Evolutionary conservation across 1,140 invertebrate genomes (phyloP), one percentile per base, ranked within the genome.

Genomic region (Neuroterus valhalla): DNA sequence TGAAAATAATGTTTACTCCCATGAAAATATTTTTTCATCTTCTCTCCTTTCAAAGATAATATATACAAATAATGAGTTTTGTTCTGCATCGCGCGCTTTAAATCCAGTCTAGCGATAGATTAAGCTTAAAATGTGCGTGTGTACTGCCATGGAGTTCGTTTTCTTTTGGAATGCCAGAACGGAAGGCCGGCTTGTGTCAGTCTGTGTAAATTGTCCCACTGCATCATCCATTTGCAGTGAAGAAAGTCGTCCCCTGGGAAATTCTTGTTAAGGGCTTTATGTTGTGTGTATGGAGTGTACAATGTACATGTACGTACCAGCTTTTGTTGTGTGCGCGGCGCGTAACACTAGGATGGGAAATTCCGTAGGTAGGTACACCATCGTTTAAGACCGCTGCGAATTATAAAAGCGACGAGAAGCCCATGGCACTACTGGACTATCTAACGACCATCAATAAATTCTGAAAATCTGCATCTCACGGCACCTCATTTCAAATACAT

Each of bases 131-230:
- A 82, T 66, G 72, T 76, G 77, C 77, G 78, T 82, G 79, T 85
- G 84, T 84, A 84, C 81, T 83, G 78, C 78, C 84, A 87, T 87
- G 85, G 82, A 84, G 78, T 82, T 78, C 74, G 72, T 79, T 76
- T 75, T 81, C 81, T 78, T 81, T 81, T 81, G 81, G 75, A 85
- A 85, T 84, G 82, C 78, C 76, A 82, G 78, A 74, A 82, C 78
- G 81, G 82, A 80, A 82, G 79, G 80, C 72, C 81, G 82, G 79
- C 85, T 82, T 84, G 82, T 85, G 81, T 80, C 79, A 77, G 76
- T 82, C 79, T 82, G 81, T 84, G 80, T 82, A 84, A 83, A 82
- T 77, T 76, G 77, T 79, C 79, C 80, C 78, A 75, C 77, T 81
- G 76, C 76, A 79, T 86, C 80, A 79, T 71, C 75, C 77, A 76